Evolutionary conservation across 2,113 vertebrate species (phyloP).

Genomic region (Lota lota): DNA sequence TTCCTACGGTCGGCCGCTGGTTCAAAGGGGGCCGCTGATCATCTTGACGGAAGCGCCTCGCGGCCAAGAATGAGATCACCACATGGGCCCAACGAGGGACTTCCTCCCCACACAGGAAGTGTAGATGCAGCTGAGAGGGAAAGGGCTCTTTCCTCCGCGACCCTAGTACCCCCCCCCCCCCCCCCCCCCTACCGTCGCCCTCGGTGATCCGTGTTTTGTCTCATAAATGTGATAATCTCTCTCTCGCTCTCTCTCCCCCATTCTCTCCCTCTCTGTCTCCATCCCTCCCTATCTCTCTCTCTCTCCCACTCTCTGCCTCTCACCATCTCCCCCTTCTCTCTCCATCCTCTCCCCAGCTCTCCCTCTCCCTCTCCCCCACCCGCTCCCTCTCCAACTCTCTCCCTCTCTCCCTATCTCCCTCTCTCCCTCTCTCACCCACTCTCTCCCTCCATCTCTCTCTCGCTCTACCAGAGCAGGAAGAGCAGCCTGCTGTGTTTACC

Average conservation of each 20-base stretch:
- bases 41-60: slow-evolving; percentile 46
- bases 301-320: neutral
- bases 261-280: neutral
- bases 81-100: slow-evolving; percentile 53
- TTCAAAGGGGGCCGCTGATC: slow-evolving; percentile 53
- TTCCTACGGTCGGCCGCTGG: slow-evolving; percentile 28
- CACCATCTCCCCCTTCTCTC: neutral
- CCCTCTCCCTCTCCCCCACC: neutral
- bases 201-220: slow-evolving; percentile 66
- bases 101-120: slow-evolving; percentile 68
- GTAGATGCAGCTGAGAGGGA: slow-evolving; percentile 67
- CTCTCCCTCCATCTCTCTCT: neutral
- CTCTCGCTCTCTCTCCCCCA: neutral
- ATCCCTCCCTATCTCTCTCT: neutral
- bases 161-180: slow-evolving; percentile 15
- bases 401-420: neutral
- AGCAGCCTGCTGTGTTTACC: slow-evolving; percentile 57
- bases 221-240: slow-evolving; percentile 46
- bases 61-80: slow-evolving; percentile 63
- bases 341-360: neutral
- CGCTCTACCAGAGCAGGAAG: slow-evolving; percentile 51
- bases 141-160: slow-evolving; percentile 61
- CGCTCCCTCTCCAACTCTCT: neutral
- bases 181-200: slow-evolving; percentile 51
- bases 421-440: neutral